Percentiles rank a stretch among this genome's conserved stretches.
Conservation (phyloP, 1,140 invertebrate species). For the Zaprionus vittiger region DNA sequence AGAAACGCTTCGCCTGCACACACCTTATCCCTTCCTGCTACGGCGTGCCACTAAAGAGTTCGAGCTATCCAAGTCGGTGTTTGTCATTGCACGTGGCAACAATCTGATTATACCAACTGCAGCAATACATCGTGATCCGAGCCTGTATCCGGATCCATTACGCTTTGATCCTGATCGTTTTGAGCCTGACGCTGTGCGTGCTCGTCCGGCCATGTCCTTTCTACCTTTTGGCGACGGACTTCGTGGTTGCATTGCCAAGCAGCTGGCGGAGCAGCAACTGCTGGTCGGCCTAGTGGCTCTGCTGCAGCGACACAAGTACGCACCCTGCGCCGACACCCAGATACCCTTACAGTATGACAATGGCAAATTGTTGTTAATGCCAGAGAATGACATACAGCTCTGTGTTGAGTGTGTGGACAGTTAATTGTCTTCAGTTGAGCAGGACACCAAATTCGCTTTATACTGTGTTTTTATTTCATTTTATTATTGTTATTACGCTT, state of each 20-base stretch:
- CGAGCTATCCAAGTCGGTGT: slow-evolving; percentile 84
- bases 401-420: slow-evolving; percentile 53
- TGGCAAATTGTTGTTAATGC: slow-evolving; percentile 80
- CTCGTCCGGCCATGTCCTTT: slow-evolving; percentile 85
- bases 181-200: slow-evolving; percentile 84
- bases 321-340: slow-evolving; percentile 60
- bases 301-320: slow-evolving; percentile 79
- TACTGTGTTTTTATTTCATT: neutral
- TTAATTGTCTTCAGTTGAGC: neutral
- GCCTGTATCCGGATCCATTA: slow-evolving; percentile 88
- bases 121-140: slow-evolving; percentile 88
- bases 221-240: slow-evolving; percentile 87
- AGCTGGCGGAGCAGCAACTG: slow-evolving; percentile 87
- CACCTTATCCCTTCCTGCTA: slow-evolving; percentile 85
- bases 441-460: slow-evolving; percentile 1
- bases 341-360: slow-evolving; percentile 85
- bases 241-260: slow-evolving; percentile 85
- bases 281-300: slow-evolving; percentile 86
- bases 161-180: slow-evolving; percentile 90
- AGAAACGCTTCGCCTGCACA: slow-evolving; percentile 87
- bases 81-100: slow-evolving; percentile 85
- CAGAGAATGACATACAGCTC: slow-evolving; percentile 66
- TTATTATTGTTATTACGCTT: slow-evolving; percentile 33
- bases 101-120: slow-evolving; percentile 86
- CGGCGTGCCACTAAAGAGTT: slow-evolving; percentile 85